These are phyloP conservation scores for Thymallus thymallus DNA, from an alignment of 2,113 vertebrate species.

Conservation along the genomic window DNA sequence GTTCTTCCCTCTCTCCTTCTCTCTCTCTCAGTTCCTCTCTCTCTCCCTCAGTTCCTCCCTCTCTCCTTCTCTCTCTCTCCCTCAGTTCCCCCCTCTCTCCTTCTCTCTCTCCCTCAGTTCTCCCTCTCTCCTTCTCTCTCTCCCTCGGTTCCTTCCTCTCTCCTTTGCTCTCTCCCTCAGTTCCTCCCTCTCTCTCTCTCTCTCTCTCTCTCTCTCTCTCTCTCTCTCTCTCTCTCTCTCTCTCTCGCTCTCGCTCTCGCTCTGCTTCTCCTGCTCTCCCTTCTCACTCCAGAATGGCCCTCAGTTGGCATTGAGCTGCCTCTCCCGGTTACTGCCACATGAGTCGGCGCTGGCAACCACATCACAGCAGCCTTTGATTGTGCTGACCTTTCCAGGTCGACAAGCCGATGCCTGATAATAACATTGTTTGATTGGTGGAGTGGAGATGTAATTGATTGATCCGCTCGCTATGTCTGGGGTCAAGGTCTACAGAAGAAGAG, in stretches of 20 bases:
- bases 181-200: conserved; percentile 3
- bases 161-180: no score
- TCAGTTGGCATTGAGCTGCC: conserved; percentile 70
- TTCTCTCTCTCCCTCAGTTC: conserved; percentile 48
- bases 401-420: conserved; percentile 78
- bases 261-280: no score
- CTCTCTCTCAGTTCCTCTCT: no score
- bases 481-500: conserved; percentile 64
- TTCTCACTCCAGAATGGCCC: conserved; percentile 26
- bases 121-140: conserved; percentile 63
- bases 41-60: no score
- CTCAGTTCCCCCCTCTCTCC: conserved; percentile 30
- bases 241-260: no score
- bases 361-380: conserved; percentile 74
- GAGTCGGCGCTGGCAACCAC: conserved; percentile 69
- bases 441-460: conserved; percentile 79
- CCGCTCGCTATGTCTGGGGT: conserved; percentile 66
- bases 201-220: no score
- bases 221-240: no score
- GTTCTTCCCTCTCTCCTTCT: no score
- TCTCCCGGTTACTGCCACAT: conserved; percentile 76
- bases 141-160: no score
- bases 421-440: conserved; percentile 82
- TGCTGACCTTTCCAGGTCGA: conserved; percentile 84
- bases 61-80: conserved; percentile 14